Base-by-base conservation (phyloP, 2,797 vertebrate genomes). In the Taenioides sp. region DNA sequence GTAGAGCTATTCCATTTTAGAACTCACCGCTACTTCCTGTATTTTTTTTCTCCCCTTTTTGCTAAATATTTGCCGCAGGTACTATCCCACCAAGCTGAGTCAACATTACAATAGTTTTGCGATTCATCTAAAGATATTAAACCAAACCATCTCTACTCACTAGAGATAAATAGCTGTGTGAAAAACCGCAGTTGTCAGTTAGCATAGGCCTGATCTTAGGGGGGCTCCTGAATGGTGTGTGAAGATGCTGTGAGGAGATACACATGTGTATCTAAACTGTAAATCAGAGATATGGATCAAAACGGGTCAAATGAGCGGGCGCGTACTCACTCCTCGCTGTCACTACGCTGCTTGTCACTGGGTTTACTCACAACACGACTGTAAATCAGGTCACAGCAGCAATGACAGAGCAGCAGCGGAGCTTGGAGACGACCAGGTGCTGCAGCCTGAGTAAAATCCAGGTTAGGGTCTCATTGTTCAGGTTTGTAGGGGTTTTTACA, bases 211-310 rank as follows among this genome's bases (percentile, higher is more conserved):
- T 25, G n/a, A 47, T 47, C 22, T 43, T 40, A 47, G n/a, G 7
- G 63, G 22, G 4, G 14, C 1, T 49, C 63, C 40, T 49, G 0
- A 9, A 22, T 49, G 40, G 1, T 20, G 40, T 49, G 64, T 27
- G 43, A 50, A 49, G 16, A 25, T 22, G 11, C 22, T 47, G 62
- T 47, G 34, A 62, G 34, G 34, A 63, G 62, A 64, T 64, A 23
- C 3, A 43, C 12, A 47, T 70, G 47, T 34, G 17, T 10, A 18
- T 65, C 55, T 25, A 7, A 72, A 60, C 60, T n/a, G 49, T 59
- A 14, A 22, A 79, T 70, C 28, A 10, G 34, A 17, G 76, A 81
- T 81, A 74, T 73, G 5, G 67, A 71, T 74, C 59, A 65, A 86
- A 88, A 9, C 12, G 78, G 73, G 84, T 78, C 73, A 79, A n/a